These are phyloP conservation scores for Remorina albescens DNA, from an alignment of 2,797 vertebrate genomes.

Conservation along the genomic window DNA sequence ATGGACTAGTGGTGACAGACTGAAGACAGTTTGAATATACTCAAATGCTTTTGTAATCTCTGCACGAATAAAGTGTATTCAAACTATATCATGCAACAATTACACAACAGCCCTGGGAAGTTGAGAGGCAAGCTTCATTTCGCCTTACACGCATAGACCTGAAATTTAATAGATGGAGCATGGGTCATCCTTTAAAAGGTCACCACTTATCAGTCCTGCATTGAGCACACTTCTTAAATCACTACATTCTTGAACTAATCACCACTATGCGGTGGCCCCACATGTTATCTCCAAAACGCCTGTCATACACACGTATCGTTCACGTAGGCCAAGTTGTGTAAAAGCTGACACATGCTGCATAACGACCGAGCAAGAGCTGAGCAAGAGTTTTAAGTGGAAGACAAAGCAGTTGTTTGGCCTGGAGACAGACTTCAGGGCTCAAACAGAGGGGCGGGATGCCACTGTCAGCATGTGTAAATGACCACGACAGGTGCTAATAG, in stretches of 20 bases:
- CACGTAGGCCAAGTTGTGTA: constrained; percentile 13
- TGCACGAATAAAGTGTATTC: neutral
- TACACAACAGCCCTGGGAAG: neutral
- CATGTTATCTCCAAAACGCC: constrained; percentile 15
- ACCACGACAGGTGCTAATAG: constrained; percentile 74
- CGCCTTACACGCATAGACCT: neutral
- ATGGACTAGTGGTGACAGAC: neutral
- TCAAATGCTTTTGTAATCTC: neutral
- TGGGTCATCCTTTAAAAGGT: constrained; percentile 37
- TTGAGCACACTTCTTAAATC: constrained; percentile 29
- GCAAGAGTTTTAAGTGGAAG: constrained; percentile 23
- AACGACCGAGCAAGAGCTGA: constrained; percentile 8
- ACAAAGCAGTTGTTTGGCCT: constrained; percentile 64
- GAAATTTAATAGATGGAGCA: neutral
- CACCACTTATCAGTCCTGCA: constrained; percentile 29
- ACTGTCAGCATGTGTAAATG: constrained; percentile 65
- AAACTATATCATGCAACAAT: neutral
- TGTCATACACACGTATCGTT: constrained; percentile 15
- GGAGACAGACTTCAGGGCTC: constrained; percentile 48
- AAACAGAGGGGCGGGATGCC: constrained; percentile 40
- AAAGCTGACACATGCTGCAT: constrained; percentile 37
- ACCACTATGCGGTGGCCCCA: neutral
- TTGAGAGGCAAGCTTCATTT: neutral
- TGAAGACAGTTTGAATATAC: neutral
- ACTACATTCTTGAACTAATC: constrained; percentile 3